Base-by-base conservation (phyloP, 92 coral and sea anemone genomes). In the Palythoa heliodiscus region DNA sequence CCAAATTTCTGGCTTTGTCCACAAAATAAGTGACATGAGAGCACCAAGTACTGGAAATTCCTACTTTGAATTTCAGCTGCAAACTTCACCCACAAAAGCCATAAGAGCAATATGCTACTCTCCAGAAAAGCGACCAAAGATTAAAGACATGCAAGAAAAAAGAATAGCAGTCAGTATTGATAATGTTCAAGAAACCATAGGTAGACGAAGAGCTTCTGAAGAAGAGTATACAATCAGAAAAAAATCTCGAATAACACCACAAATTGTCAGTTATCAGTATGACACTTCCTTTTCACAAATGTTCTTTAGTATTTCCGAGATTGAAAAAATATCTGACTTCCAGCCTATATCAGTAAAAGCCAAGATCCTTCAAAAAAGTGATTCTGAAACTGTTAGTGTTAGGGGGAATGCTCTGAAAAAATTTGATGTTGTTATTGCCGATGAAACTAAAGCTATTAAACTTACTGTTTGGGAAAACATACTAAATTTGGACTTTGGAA, bases 21-120 rank as follows among this genome's bases (percentile, higher is more conserved):
- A 83, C 79, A 40, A 83, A 83, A 64, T 70, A 25, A 83, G 69
- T 83, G 69, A 70, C 43, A 83, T 83, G 50, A 10, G 81, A 71
- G 58, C 81, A 52, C 71, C 79, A 11, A 72, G 48, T 47, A 43
- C 47, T 48, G 87, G 87, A 83, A 48, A 16, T 54, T 50, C 63
- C 23, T 72, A 83, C 81, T 71, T 72, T 55, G 79, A 83, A n/a
- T 83, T 83, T 76, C 79, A 83, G 7, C 38, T 83, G 79, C 87
- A 83, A 71, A 83, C 61, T 61, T 70, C 87, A 8, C 81, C 78
- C 43, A 71, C 87, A 24, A 83, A 83, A 83, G 87, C 77, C 38
- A 76, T 72, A 53, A 40, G 80, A 68, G 87, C 80, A 70, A 71
- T 83, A 47, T 83, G 87, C 38, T 83, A 83, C 43, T 71, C 87